Evolutionary conservation across 2,888 invertebrate species (phyloP).

Genomic region (Petrolisthes cinctipes): DNA sequence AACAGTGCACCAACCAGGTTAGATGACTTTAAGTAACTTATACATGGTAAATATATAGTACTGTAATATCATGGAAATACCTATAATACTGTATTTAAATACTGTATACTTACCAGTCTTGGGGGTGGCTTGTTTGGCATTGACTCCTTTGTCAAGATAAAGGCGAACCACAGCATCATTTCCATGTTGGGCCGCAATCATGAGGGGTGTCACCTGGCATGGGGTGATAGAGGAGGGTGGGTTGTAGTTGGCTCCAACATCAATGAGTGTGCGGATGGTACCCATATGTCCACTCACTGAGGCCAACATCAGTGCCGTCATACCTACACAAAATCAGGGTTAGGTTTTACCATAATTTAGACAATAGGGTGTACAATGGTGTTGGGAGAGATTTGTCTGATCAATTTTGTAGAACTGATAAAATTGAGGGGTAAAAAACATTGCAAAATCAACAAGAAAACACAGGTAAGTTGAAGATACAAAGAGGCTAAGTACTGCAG

Average conservation of each 20-base stretch:
- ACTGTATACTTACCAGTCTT: constrained; percentile 34
- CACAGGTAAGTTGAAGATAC: no score
- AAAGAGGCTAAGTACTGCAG: no score
- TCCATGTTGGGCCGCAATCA: constrained; percentile 55
- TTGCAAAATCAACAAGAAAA: background rate
- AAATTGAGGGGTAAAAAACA: background rate
- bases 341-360: no score
- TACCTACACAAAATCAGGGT: constrained; percentile 13
- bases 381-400: no score
- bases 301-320: constrained; percentile 58
- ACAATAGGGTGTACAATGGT: no score
- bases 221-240: constrained; percentile 30
- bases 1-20: no score
- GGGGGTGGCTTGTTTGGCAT: constrained; percentile 47
- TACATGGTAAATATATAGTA: no score
- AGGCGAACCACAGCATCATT: constrained; percentile 56
- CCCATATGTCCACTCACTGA: constrained; percentile 59
- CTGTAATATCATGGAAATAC: no score
- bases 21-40: no score
- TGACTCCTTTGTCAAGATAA: constrained; percentile 54
- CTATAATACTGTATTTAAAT: background rate
- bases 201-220: constrained; percentile 49
- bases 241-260: constrained; percentile 44
- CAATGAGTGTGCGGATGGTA: constrained; percentile 45
- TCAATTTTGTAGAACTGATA: background rate